Evolutionary conservation across 1,140 invertebrate genomes (phyloP).

Genomic region (Platorchestia sp.): DNA sequence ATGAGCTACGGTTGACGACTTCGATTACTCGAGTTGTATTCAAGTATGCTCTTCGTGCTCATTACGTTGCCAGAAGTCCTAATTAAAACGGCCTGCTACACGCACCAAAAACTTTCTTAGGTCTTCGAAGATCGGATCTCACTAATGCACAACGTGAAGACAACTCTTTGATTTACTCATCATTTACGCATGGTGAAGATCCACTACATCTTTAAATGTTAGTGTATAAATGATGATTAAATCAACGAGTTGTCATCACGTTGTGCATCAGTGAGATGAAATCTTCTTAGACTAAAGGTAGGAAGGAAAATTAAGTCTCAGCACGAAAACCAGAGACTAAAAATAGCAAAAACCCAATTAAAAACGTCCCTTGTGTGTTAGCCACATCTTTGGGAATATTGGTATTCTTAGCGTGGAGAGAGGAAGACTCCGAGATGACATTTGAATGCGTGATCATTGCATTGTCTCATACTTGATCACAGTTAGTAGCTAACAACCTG

Average conservation of each 20-base stretch:
- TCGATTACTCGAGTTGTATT: neutral
- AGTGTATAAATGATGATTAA: neutral
- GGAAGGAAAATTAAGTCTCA: neutral
- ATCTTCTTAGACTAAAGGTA: neutral
- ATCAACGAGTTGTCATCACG: neutral
- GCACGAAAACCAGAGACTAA: neutral
- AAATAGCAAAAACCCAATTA: neutral
- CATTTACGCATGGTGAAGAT: neutral
- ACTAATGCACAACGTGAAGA: neutral
- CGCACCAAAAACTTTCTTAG: neutral
- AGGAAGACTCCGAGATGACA: neutral
- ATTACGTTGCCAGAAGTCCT: neutral
- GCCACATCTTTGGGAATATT: neutral
- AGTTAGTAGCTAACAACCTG: neutral
- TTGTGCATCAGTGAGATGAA: neutral
- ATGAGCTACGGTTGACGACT: neutral
- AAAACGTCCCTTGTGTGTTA: neutral
- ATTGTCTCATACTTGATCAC: neutral
- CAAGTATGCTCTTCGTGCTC: neutral
- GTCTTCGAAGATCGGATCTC: neutral
- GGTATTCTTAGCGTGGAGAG: neutral
- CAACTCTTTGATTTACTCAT: neutral
- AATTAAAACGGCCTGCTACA: neutral
- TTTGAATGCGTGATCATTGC: neutral
- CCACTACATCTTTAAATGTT: too few species aligned